A percentile compares a stretch with the other conserved stretches of the same genome.
Evolutionary conservation across 1,140 invertebrate species (phyloP).

Genomic region (Papilio dardanus): DNA sequence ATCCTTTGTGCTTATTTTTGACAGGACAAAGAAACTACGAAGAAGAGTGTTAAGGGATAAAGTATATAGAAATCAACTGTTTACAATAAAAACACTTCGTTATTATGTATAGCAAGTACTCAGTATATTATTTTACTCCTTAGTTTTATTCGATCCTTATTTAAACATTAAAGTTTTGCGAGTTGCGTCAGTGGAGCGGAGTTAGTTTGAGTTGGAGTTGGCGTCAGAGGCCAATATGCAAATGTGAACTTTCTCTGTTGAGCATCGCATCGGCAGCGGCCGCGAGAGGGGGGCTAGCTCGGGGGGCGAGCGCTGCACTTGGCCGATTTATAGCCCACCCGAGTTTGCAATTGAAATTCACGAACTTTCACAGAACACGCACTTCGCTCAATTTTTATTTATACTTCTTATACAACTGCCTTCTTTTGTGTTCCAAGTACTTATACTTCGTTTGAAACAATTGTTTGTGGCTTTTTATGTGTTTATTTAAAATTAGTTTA

Average conservation of each 20-base stretch:
- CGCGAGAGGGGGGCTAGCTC: conserved; percentile 44
- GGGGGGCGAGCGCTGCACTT: conserved; percentile 61
- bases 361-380: conserved; percentile 44
- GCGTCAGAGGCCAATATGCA: conserved; percentile 68
- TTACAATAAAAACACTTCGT: too few species aligned
- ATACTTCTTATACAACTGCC: not conserved
- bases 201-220: conserved; percentile 54
- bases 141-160: conserved; percentile 2
- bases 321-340: conserved; percentile 75
- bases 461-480: not conserved
- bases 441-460: not conserved
- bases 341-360: conserved; percentile 66
- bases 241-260: conserved; percentile 78
- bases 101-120: too few species aligned
- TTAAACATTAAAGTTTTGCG: conserved; percentile 8
- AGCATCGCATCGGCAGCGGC: conserved; percentile 24
- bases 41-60: too few species aligned
- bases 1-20: too few species aligned
- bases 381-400: conserved; percentile 6
- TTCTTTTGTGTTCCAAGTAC: conserved; percentile 29
- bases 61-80: too few species aligned
- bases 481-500: not conserved
- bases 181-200: conserved; percentile 44
- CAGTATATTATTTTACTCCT: too few species aligned
- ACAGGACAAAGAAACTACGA: too few species aligned